Conservation (phyloP, 2,888 invertebrate species). For the Eudemis profundana region DNA sequence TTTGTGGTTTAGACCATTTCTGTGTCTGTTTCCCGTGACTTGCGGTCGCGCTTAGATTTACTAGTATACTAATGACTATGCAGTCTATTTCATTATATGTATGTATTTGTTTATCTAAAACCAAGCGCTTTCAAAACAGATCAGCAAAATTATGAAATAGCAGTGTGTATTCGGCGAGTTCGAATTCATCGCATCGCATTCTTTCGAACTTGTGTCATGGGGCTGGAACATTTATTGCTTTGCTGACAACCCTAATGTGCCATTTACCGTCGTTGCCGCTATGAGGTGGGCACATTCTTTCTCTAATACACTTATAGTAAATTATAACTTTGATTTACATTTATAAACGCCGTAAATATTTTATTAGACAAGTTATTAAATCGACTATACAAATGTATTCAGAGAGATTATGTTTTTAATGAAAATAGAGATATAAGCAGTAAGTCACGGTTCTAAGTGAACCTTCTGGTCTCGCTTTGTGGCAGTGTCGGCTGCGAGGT, state of each 20-base stretch:
- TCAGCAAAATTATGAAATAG: constrained; percentile 4
- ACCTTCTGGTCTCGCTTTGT: too few species aligned
- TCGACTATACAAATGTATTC: too few species aligned
- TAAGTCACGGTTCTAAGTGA: too few species aligned
- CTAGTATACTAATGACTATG: neutral
- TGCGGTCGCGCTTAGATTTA: neutral
- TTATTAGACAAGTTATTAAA: neutral
- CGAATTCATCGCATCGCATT: constrained; percentile 22
- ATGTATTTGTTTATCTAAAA: neutral
- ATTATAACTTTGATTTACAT: neutral
- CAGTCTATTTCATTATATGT: neutral
- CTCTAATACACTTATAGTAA: constrained; percentile 11
- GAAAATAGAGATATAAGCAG: too few species aligned
- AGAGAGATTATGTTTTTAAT: too few species aligned
- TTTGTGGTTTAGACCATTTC: neutral
- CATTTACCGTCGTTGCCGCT: constrained; percentile 18
- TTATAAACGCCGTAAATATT: neutral
- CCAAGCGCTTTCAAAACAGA: neutral
- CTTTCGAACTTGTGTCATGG: constrained; percentile 25
- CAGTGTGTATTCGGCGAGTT: neutral
- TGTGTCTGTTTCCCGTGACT: neutral
- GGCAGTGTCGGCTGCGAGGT: too few species aligned
- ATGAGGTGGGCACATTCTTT: constrained; percentile 19
- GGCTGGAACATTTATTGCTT: constrained; percentile 22
- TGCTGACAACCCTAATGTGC: constrained; percentile 30